These are phyloP conservation scores for Clavelina lepadiformis DNA, from an alignment of 23 tunicate species.

Conservation along the genomic window DNA sequence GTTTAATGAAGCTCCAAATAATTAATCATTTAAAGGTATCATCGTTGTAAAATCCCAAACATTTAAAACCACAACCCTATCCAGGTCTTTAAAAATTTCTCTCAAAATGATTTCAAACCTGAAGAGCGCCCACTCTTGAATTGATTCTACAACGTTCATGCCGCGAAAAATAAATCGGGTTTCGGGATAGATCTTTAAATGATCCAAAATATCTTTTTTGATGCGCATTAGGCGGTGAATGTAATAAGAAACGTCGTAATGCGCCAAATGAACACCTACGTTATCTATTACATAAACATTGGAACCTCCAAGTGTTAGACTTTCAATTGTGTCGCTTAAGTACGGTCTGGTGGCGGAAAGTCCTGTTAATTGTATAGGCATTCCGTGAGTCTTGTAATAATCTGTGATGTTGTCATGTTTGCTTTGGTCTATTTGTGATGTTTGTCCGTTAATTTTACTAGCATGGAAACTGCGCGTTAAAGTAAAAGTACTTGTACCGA, in stretches of 20 bases:
- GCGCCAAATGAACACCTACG: constrained; percentile 35
- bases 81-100: constrained; percentile 2
- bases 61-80: constrained; percentile 14
- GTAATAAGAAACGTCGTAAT: constrained; percentile 17
- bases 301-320: constrained; percentile 1
- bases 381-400: constrained; percentile 46
- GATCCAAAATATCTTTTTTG: constrained; percentile 12
- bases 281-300: constrained; percentile 30
- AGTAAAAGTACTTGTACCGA: neutral
- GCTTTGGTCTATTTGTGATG: neutral
- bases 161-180: constrained; percentile 17
- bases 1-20: neutral
- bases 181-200: neutral
- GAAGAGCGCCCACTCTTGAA: neutral
- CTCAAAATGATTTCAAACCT: constrained; percentile 4
- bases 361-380: constrained; percentile 45
- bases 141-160: constrained; percentile 1
- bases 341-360: constrained; percentile 29
- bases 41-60: constrained; percentile 13
- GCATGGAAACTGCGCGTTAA: neutral
- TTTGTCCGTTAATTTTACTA: constrained; percentile 7
- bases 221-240: constrained; percentile 18
- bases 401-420: constrained; percentile 6
- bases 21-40: neutral
- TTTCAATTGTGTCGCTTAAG: constrained; percentile 22